Evolutionary conservation across 1,140 invertebrate species (phyloP), one percentile per base, ranked within the genome.

Genomic region (Fopius arisanus): DNA sequence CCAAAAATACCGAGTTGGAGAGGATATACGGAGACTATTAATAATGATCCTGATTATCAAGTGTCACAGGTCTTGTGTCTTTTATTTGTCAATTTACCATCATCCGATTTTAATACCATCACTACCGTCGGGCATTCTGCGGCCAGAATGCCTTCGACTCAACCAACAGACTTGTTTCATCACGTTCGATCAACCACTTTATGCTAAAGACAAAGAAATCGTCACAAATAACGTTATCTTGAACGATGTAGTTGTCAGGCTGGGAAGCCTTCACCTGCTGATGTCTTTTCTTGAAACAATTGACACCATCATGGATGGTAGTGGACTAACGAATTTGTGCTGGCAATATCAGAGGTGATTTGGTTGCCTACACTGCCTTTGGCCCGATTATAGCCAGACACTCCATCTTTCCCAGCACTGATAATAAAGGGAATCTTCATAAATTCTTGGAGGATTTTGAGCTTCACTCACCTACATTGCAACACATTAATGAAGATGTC

Each of bases 311-410:
- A 80, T 80, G 76, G 51, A 5, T 21, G 72, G 73, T 19, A 78
- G 76, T 74, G 75, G 78, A 10, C 26, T 80, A n/a, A 72, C 74
- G 43, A 66, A 80, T 29, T 41, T 43, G 21, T 67, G 78, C 9
- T 66, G 79, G 86, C 80, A 82, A 83, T 28, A 70, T 88, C 12
- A 62, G 86, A 73, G 86, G 73, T 33, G 86, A 89, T 82, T 76
- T 85, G n/a, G 70, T 81, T 51, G 68, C 71, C 51, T 75, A 77
- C 31, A 12, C 74, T 23, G 70, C 79, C 37, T 75, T 79, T 54
- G 67, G 68, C 40, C 78, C 40, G 10, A 43, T 43, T n/a, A 43
- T 43, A 2, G n/a, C 40, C 40, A 75, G 54, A 23, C 23, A n/a
- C 7, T 59, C 23, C 26, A 48, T 59, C 10, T 63, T 62, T 71